phyloP scores from a whole-genome alignment of 2,113 vertebrate species.

The Lonchura striata region DNA sequence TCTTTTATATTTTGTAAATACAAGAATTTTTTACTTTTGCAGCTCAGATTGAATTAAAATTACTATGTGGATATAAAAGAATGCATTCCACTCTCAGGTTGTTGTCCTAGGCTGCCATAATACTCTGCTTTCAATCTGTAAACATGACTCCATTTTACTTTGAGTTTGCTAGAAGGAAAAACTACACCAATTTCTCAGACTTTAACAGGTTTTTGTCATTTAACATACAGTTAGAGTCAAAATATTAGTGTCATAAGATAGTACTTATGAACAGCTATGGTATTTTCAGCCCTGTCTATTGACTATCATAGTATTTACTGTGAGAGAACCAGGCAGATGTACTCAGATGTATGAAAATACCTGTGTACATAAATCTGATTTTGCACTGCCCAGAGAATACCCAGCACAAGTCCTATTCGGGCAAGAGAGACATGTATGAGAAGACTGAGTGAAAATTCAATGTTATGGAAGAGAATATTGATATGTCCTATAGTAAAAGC shows the following conservation, averaged over 20 bases:
- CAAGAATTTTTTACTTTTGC: neutral
- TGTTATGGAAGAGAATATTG: neutral
- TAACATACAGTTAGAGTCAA: neutral
- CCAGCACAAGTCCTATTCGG: neutral
- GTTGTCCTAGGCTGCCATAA: neutral
- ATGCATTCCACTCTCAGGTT: neutral
- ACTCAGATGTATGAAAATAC: neutral
- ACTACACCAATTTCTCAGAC: neutral
- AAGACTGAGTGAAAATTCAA: neutral
- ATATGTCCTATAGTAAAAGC: neutral
- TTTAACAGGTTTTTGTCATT: neutral
- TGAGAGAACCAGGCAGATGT: neutral
- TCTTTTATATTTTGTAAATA: too few relatives aligned
- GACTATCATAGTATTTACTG: neutral
- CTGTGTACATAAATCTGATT: rapidly evolving
- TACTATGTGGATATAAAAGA: neutral
- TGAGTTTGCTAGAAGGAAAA: neutral
- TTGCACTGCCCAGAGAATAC: neutral
- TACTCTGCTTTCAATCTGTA: neutral
- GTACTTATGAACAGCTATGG: neutral
- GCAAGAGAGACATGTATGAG: neutral
- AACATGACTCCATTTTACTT: neutral
- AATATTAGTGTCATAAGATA: neutral
- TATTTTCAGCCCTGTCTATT: neutral
- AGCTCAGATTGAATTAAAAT: neutral